Conservation (phyloP, 2,888 invertebrate species). For the Limenitis camilla region DNA sequence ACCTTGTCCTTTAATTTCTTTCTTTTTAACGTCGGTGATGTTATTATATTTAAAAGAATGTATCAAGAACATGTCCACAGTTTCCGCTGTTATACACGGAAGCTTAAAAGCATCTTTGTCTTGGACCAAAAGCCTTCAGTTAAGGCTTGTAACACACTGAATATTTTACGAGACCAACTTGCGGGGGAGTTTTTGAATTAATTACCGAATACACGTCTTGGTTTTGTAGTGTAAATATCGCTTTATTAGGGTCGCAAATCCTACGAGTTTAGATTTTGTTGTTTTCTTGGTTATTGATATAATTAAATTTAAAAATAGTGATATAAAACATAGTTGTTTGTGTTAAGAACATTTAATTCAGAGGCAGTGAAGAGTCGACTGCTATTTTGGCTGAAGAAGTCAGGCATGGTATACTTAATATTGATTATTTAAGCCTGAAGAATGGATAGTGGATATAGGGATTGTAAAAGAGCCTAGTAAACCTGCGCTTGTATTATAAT, state of each 20-base stretch:
- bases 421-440: too few relatives aligned
- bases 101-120: slow-evolving; percentile 73
- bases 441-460: too few relatives aligned
- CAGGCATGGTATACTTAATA: too few relatives aligned
- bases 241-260: slow-evolving; percentile 1
- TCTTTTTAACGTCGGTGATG: background rate
- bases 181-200: slow-evolving; percentile 45
- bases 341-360: too few relatives aligned
- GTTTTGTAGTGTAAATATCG: slow-evolving; percentile 17
- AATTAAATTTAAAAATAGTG: too few relatives aligned
- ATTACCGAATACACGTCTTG: slow-evolving; percentile 32
- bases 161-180: slow-evolving; percentile 52
- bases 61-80: slow-evolving; percentile 31
- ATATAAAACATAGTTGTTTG: too few relatives aligned
- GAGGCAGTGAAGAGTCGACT: too few relatives aligned
- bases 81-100: slow-evolving; percentile 33
- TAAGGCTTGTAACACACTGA: slow-evolving; percentile 59
- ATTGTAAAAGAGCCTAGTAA: too few relatives aligned
- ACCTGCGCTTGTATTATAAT: too few relatives aligned
- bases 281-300: too few relatives aligned
- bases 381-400: too few relatives aligned
- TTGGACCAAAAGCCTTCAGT: slow-evolving; percentile 59
- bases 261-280: background rate
- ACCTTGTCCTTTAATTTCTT: too few relatives aligned
- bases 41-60: background rate